Evolutionary conservation across 2,888 invertebrate genomes (phyloP).

Genomic region (Macroteleia sp.): DNA sequence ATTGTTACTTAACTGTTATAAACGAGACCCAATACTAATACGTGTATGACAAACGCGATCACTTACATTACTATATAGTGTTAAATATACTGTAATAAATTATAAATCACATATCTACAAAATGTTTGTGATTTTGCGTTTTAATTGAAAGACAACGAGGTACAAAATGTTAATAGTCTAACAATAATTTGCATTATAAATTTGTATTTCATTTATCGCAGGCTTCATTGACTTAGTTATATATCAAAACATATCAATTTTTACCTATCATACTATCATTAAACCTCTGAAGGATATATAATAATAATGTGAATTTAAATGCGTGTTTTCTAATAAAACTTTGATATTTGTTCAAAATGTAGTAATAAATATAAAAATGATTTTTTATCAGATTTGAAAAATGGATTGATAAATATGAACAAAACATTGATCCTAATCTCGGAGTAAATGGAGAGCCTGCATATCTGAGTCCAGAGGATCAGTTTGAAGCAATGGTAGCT

Average conservation of each 20-base stretch:
- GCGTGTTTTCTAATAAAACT: too few relatives aligned
- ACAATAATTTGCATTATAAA: conserved; percentile 38
- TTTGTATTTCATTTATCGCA: conserved; percentile 40
- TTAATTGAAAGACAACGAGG: conserved; percentile 46
- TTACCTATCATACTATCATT: conserved; percentile 22
- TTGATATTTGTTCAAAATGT: too few relatives aligned
- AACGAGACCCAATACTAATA: too few relatives aligned
- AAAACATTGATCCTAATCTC: conserved; percentile 87
- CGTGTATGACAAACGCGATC: too few relatives aligned
- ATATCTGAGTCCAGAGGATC: conserved; percentile 87
- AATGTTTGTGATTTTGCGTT: conserved; percentile 24
- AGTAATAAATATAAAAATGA: too few relatives aligned
- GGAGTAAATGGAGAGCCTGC: conserved; percentile 90
- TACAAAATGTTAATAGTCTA: conserved; percentile 41
- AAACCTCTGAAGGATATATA: conserved; percentile 23
- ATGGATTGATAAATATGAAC: conserved; percentile 87
- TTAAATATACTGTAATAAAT: conserved; percentile 34
- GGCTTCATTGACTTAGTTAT: conserved; percentile 49
- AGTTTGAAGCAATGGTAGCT: conserved; percentile 88
- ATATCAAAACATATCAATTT: conserved; percentile 39
- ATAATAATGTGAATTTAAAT: too few relatives aligned
- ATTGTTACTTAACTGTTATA: too few relatives aligned
- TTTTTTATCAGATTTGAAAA: conserved; percentile 81
- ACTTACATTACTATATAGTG: too few relatives aligned
- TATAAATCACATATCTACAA: conserved; percentile 53